These are phyloP conservation scores for Poeciliopsis turrubarensis DNA, from an alignment of 2,113 vertebrate species.

Conservation along the genomic window DNA sequence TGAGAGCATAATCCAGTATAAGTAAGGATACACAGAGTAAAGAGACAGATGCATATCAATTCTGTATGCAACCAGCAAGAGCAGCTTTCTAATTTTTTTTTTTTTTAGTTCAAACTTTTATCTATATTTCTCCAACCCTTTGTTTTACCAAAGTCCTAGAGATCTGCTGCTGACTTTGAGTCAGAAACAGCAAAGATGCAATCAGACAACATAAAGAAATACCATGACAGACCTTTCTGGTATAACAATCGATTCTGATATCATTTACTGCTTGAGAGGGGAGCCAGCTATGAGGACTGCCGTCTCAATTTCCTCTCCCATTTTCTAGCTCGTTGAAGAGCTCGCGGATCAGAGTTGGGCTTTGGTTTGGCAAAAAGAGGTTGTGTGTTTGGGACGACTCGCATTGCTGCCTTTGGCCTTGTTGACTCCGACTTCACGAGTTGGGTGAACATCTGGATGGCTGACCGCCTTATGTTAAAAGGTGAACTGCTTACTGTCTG, in stretches of 20 bases:
- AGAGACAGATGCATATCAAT: no score
- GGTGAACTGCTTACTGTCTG: neutral
- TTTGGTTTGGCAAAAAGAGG: constrained; percentile 5
- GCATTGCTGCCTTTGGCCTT: neutral
- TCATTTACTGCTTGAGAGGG: constrained; percentile 5
- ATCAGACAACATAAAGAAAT: neutral
- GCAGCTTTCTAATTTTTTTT: no score
- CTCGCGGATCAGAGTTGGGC: neutral
- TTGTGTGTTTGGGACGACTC: neutral
- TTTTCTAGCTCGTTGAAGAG: constrained; percentile 37
- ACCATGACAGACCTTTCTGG: neutral
- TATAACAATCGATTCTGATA: neutral
- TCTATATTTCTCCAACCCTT: neutral
- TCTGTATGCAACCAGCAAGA: no score
- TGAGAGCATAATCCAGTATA: no score
- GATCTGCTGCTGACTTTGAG: neutral
- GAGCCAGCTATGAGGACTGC: constrained; percentile 2
- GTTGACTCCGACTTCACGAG: constrained; percentile 1
- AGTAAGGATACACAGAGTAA: no score
- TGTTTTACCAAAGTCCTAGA: neutral
- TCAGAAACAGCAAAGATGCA: neutral
- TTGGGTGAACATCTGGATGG: constrained; percentile 4
- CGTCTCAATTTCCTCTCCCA: constrained; percentile 9
- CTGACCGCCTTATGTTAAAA: neutral
- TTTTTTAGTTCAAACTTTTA: neutral